Base-by-base conservation (phyloP, 2,797 vertebrate species). In the Liparis tanakae region DNA sequence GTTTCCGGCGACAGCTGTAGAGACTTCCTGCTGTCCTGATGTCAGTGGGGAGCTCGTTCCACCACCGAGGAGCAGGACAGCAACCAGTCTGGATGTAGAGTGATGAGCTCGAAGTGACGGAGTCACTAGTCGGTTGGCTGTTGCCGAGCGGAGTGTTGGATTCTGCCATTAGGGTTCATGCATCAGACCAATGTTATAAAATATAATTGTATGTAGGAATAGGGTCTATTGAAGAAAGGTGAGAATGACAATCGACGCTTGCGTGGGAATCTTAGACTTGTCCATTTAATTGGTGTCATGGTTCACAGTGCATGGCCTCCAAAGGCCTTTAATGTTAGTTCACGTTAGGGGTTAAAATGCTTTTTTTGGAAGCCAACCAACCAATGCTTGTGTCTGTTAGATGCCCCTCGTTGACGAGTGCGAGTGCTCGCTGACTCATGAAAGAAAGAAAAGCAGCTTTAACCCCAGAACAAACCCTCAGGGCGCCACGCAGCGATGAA, bases 391-490 rank as follows among this genome's bases (percentile, higher is more conserved):
- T 36, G 7, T 46, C 25, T 15, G 18, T 57, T 68, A 12, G 43
- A 36, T 64, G 7, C 22, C 25, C 25, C 25, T 30, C 25, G 25
- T 30, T 30, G 25, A 30, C 25, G 20, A 59, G 44, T 71, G n/a
- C 56, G 25, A 34, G 4, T 22, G 37, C 17, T 41, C n/a, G 22
- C 7, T 41, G 50, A 34, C 13, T 41, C 36, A 41, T 15, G 17
- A n/a, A 41, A 41, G 12, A 37, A 57, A 10, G 39, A 39, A 30
- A 61, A 86, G 70, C 61, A 66, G 33, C 69, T 81, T 85, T 67
- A 84, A 86, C 84, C 87, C 53, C 72, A 75, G 85, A 81, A 80
- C 82, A 85, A 82, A 71, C 71, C 54, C 53, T 72, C 75, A 5
- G 82, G 83, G 73, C 78, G 65, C 70, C 10, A 39, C 10, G 37